phyloP scores from a whole-genome alignment of 2,888 invertebrate species.

The Epinotia demarniana region DNA sequence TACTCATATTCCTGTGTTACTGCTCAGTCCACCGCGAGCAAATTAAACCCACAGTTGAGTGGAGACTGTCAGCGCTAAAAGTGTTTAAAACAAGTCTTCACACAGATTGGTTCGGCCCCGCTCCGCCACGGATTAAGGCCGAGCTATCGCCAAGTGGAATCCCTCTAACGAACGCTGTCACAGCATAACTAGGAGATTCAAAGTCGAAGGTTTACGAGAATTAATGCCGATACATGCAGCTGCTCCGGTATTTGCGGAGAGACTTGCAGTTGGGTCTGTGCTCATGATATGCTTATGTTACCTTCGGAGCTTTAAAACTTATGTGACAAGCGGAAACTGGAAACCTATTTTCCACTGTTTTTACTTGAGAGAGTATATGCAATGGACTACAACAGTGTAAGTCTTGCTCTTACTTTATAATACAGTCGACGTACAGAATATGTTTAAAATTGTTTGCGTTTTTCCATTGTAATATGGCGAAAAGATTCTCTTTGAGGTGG shows the following conservation, averaged over 20 bases:
- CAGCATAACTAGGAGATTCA: not conserved
- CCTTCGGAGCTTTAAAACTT: no score
- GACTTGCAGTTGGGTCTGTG: not conserved
- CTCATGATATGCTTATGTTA: no score
- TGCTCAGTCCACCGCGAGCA: not conserved
- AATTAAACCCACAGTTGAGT: slow-evolving; percentile 7
- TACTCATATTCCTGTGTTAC: not conserved
- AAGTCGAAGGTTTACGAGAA: not conserved
- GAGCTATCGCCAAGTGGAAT: not conserved
- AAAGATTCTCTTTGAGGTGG: no score
- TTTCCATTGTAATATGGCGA: no score
- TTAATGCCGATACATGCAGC: not conserved
- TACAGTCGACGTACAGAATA: no score
- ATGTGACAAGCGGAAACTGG: no score
- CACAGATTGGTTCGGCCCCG: slow-evolving; percentile 2
- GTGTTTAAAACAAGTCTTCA: slow-evolving; percentile 2
- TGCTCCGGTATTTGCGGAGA: not conserved
- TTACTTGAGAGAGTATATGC: no score
- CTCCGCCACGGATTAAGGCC: slow-evolving; percentile 10
- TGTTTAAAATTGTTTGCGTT: no score
- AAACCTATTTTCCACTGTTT: no score
- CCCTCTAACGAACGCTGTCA: slow-evolving; percentile 13
- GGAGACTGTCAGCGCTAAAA: slow-evolving; percentile 3
- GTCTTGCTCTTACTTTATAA: no score
- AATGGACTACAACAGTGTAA: no score